phyloP scores from a whole-genome alignment of 2,888 invertebrate genomes.

The Autographa pulchrina region DNA sequence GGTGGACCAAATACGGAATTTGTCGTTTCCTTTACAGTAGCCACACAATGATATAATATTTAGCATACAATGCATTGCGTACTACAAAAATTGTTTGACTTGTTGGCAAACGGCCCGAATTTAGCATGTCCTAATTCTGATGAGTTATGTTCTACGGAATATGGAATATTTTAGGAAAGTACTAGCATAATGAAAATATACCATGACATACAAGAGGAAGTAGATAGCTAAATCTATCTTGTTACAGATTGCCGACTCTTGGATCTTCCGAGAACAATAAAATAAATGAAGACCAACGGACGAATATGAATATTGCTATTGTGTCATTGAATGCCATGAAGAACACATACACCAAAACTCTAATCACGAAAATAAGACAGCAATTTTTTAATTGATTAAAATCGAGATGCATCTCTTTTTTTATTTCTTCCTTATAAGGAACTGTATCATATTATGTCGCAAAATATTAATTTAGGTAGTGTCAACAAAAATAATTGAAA shows the following conservation, averaged over 20 bases:
- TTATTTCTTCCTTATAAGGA: background rate
- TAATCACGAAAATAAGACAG: too few species aligned
- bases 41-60: slow-evolving; percentile 49
- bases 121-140: slow-evolving; percentile 12
- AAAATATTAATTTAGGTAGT: background rate
- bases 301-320: too few species aligned
- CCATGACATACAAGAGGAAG: background rate
- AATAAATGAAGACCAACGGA: too few species aligned
- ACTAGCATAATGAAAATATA: background rate
- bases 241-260: too few species aligned
- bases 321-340: too few species aligned
- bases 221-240: background rate
- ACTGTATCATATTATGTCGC: background rate
- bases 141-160: slow-evolving; percentile 13
- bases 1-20: slow-evolving; percentile 32
- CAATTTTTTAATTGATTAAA: too few species aligned
- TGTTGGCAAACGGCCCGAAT: slow-evolving; percentile 35
- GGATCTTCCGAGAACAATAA: too few species aligned
- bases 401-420: too few species aligned
- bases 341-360: too few species aligned
- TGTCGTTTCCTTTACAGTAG: slow-evolving; percentile 46
- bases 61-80: slow-evolving; percentile 59
- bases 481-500: background rate
- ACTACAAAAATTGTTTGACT: slow-evolving; percentile 14
- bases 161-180: slow-evolving; percentile 7